phyloP scores from a whole-genome alignment of 2,888 invertebrate species.

The Xanthia icteritia region DNA sequence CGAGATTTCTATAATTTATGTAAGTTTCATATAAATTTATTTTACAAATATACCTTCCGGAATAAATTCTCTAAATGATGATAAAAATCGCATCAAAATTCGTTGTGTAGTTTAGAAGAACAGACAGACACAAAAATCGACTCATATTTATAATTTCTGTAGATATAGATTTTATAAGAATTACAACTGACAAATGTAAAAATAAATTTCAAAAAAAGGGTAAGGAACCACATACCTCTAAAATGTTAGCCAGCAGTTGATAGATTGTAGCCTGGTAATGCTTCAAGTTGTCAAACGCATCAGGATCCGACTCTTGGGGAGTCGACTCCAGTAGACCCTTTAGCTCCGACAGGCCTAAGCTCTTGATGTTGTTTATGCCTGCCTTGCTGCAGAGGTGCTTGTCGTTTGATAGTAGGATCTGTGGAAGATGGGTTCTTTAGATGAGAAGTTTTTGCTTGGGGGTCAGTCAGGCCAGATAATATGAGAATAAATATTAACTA shows the following conservation, averaged over 20 bases:
- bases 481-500: background rate
- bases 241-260: slow-evolving; percentile 73
- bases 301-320: slow-evolving; percentile 72
- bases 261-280: slow-evolving; percentile 75
- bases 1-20: no score
- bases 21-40: no score
- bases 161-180: background rate
- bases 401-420: slow-evolving; percentile 91
- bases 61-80: no score
- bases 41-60: no score
- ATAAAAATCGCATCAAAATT: no score
- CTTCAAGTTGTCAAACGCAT: slow-evolving; percentile 68
- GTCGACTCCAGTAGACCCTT: slow-evolving; percentile 69
- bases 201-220: no score
- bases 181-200: no score
- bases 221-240: slow-evolving; percentile 66
- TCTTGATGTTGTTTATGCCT: slow-evolving; percentile 84
- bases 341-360: slow-evolving; percentile 74
- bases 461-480: background rate
- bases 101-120: no score
- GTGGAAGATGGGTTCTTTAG: slow-evolving; percentile 52
- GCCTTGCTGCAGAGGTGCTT: slow-evolving; percentile 91
- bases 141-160: no score
- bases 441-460: background rate
- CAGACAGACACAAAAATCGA: no score